Percentiles rank a stretch among this genome's conserved stretches.
phyloP scores from a whole-genome alignment of 2,888 invertebrate genomes.

The Xestobium rufovillosum region DNA sequence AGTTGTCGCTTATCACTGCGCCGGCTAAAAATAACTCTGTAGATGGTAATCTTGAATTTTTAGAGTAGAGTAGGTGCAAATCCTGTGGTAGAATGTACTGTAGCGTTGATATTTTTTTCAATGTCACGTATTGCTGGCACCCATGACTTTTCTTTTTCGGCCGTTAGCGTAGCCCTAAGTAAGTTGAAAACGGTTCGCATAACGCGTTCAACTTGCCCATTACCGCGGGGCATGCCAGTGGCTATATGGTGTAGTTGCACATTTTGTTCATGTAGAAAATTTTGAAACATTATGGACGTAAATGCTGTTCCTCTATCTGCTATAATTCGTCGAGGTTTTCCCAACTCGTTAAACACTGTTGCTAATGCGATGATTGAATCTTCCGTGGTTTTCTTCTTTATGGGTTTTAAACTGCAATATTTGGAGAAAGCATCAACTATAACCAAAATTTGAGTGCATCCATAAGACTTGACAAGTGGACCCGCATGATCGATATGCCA shows the following conservation, averaged over 20 bases:
- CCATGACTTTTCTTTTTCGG: neutral
- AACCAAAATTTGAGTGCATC: slow-evolving; percentile 20
- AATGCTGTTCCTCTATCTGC: slow-evolving; percentile 19
- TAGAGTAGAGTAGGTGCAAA: too few relatives aligned
- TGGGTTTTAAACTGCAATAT: slow-evolving; percentile 16
- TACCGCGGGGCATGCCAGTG: neutral
- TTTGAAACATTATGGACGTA: slow-evolving; percentile 18
- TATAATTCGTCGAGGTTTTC: slow-evolving; percentile 13
- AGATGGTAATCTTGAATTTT: neutral
- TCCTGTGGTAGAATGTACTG: neutral
- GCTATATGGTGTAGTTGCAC: neutral
- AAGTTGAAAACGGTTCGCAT: neutral
- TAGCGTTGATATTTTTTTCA: neutral
- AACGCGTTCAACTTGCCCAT: neutral
- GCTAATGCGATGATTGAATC: slow-evolving; percentile 17
- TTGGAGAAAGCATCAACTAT: slow-evolving; percentile 19
- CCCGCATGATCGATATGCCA: slow-evolving; percentile 12
- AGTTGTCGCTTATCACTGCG: slow-evolving; percentile 16
- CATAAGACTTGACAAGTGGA: slow-evolving; percentile 12
- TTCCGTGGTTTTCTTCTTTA: slow-evolving; percentile 15
- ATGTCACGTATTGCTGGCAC: neutral
- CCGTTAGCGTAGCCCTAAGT: neutral
- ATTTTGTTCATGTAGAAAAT: slow-evolving; percentile 12
- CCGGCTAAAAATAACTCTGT: neutral
- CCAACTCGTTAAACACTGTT: slow-evolving; percentile 12